These are phyloP conservation scores for Chlamydotis undulata DNA, from an alignment of 2,113 vertebrate genomes.

Conservation along the genomic window DNA sequence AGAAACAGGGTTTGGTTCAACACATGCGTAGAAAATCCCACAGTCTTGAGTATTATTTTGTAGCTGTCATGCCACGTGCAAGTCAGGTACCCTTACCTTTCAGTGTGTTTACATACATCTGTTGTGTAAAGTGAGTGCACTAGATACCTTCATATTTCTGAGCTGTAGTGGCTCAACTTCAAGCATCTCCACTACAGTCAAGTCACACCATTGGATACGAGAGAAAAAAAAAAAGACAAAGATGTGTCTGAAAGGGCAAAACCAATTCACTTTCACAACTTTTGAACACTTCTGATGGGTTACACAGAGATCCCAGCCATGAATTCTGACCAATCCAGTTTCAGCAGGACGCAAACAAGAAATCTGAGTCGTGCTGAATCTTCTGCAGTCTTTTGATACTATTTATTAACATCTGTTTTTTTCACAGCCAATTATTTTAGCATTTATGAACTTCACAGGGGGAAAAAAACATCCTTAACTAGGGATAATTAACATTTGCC, in stretches of 20 bases:
- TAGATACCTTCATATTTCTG: accelerated
- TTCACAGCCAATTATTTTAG: not conserved
- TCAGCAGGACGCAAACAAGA: not conserved
- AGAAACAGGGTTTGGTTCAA: not conserved
- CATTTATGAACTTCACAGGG: not conserved
- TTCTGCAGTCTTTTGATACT: not conserved
- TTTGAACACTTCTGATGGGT: not conserved
- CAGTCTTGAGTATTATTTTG: not conserved
- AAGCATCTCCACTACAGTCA: not conserved
- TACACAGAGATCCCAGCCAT: not conserved
- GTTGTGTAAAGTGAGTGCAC: not conserved
- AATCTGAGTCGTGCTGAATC: not conserved
- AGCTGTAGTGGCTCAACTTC: not conserved
- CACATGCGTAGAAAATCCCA: not conserved
- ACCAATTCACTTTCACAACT: not conserved
- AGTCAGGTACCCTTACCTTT: not conserved
- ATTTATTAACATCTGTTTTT: not conserved
- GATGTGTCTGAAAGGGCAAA: not conserved
- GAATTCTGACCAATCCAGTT: not conserved
- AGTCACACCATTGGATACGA: not conserved
- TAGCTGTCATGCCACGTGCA: not conserved
- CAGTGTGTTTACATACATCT: not conserved
- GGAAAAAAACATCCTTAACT: not conserved
- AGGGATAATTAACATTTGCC: not conserved
- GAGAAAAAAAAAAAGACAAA: not conserved